phyloP scores from a whole-genome alignment of 2,113 vertebrate genomes.

The Proteles cristata region DNA sequence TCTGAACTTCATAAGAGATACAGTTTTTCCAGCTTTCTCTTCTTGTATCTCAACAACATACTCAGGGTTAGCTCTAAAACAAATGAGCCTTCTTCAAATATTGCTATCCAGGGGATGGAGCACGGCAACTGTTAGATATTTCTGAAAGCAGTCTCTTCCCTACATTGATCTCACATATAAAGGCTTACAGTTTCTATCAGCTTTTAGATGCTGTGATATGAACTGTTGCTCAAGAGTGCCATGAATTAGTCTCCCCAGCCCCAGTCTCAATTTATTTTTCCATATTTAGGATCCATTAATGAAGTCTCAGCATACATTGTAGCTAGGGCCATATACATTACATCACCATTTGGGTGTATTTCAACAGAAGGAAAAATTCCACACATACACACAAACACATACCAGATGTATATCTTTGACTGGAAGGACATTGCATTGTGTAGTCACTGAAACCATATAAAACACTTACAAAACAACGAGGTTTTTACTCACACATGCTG shows the following conservation, averaged over 20 bases:
- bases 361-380: not conserved
- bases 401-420: not conserved
- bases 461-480: conserved; percentile 36
- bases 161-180: not conserved
- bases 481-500: conserved; percentile 15
- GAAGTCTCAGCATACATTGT: not conserved
- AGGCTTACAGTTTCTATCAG: not conserved
- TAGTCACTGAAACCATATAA: conserved; percentile 4
- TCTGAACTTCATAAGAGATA: not conserved
- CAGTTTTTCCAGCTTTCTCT: not conserved
- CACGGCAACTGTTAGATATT: not conserved
- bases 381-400: not conserved
- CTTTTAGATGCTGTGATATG: not conserved
- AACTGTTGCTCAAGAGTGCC: not conserved
- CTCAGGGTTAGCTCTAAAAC: conserved; percentile 4
- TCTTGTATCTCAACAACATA: not conserved
- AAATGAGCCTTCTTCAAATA: not conserved
- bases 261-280: conserved; percentile 17
- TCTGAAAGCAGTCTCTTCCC: not conserved
- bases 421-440: not conserved
- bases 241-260: not conserved
- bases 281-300: not conserved
- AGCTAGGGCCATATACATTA: not conserved
- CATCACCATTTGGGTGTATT: not conserved
- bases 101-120: not conserved